Evolutionary conservation across 2,888 invertebrate genomes (phyloP), one percentile per base, ranked within the genome.

Genomic region (Autographa gamma): DNA sequence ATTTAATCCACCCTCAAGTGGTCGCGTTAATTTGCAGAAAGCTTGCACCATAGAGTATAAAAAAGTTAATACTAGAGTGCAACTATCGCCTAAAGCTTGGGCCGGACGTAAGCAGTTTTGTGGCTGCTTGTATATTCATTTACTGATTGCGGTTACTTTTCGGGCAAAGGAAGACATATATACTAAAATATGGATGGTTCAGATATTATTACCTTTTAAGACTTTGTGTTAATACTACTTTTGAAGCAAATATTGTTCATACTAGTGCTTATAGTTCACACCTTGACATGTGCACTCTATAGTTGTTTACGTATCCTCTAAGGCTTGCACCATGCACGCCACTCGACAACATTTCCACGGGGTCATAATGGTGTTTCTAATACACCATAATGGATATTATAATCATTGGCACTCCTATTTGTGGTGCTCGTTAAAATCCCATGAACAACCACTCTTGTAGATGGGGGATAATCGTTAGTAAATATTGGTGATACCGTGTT

Each of bases 341-440:
- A 66, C 76, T 73, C 77, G 34, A 2, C 34, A 34, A 34, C 8
- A 34, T 78, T 77, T 77, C 82, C 79, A 79, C 69, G 68, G 73
- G 62, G 66, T 71, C 65, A 13, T 85, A 76, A 82, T 81, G 74
- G 77, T 77, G 74, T 83, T 82, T 82, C 63, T 88, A 86, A 88
- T 88, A 83, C 66, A 48, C 73, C 66, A 76, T 89, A 86, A 88
- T 86, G 86, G 86, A 78, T 78, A 77, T 80, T 76, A 77, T 86
- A 84, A 86, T 82, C 70, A 65, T 41, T 65, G 85, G 62, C 90
- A 85, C 90, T 81, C 90, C 90, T 82, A 59, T 84, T 81, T 85
- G 81, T 80, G 61, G 71, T 61, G 74, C 61, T 83, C 83, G 84
- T 85, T 85, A 85, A 85, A 81, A 76, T 62, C 71, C 71, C 75